Conservation (phyloP, 2,113 vertebrate genomes). For the Grammomys dolichurus region DNA sequence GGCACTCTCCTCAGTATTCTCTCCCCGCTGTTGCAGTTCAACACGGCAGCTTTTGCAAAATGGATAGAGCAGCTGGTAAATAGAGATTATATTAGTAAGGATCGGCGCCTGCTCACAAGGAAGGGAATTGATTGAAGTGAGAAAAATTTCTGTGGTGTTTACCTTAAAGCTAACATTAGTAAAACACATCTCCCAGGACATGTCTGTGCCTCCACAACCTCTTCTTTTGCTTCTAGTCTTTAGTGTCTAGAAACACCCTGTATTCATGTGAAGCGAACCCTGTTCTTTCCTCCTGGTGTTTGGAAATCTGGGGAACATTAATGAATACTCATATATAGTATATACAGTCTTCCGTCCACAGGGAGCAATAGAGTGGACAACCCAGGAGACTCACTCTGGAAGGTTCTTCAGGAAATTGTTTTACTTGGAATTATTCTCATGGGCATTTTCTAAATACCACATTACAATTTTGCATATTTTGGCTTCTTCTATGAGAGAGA, state of each 20-base stretch:
- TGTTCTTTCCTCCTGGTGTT: constrained; percentile 82
- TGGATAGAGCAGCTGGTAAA: constrained; percentile 51
- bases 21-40: constrained; percentile 26
- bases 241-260: constrained; percentile 70
- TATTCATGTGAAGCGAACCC: constrained; percentile 84
- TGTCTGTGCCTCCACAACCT: not conserved
- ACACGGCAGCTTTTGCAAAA: constrained; percentile 44
- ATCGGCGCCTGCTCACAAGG: constrained; percentile 47
- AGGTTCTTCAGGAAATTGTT: constrained; percentile 75
- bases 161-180: constrained; percentile 52
- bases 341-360: constrained; percentile 82
- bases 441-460: not conserved
- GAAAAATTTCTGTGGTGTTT: constrained; percentile 58
- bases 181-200: not conserved
- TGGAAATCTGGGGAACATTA: constrained; percentile 82
- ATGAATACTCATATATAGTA: constrained; percentile 79
- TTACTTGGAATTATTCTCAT: not conserved
- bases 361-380: constrained; percentile 83
- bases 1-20: constrained; percentile 18
- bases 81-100: constrained; percentile 71
- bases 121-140: constrained; percentile 54
- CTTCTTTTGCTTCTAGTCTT: constrained; percentile 84
- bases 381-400: constrained; percentile 78
- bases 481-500: not conserved
- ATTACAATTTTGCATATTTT: not conserved